Percentiles rank a stretch among this genome's conserved stretches.
Conservation (phyloP, 2,113 vertebrate species). For the Neodon shergylaensis region DNA sequence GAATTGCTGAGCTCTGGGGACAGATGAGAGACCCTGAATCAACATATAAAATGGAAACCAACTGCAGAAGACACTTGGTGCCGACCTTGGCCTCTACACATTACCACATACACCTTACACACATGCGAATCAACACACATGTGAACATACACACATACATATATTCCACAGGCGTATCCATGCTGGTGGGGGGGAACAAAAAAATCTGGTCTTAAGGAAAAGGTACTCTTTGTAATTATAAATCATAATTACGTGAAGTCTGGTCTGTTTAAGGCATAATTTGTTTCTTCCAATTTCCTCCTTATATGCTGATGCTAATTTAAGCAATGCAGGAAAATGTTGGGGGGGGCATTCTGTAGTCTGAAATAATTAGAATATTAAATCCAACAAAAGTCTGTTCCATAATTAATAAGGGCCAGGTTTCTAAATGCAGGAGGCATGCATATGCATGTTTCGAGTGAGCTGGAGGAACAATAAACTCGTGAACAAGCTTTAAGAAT, state of each 20-base stretch:
- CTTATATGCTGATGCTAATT: background rate
- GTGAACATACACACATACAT: too few relatives aligned
- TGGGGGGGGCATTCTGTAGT: background rate
- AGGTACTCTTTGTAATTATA: background rate
- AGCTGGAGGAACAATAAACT: slow-evolving; percentile 22
- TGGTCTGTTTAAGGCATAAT: slow-evolving; percentile 4
- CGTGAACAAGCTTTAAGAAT: slow-evolving; percentile 46
- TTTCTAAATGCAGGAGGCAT: slow-evolving; percentile 35
- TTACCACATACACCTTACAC: background rate
- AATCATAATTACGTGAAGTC: background rate
- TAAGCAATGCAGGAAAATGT: background rate
- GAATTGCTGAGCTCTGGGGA: background rate
- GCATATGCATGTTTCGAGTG: background rate
- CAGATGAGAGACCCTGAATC: background rate
- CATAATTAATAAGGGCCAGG: slow-evolving; percentile 33
- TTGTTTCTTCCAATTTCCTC: slow-evolving; percentile 46
- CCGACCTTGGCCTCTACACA: background rate
- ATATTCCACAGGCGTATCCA: background rate
- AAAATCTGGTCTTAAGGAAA: background rate
- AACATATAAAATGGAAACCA: background rate
- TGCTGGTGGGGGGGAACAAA: background rate
- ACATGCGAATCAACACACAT: background rate
- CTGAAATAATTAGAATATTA: slow-evolving; percentile 50
- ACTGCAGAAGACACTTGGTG: too few relatives aligned
- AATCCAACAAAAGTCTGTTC: background rate